Base-by-base conservation (phyloP, 2,797 vertebrate genomes). In the Rhinoraja longicauda region DNA sequence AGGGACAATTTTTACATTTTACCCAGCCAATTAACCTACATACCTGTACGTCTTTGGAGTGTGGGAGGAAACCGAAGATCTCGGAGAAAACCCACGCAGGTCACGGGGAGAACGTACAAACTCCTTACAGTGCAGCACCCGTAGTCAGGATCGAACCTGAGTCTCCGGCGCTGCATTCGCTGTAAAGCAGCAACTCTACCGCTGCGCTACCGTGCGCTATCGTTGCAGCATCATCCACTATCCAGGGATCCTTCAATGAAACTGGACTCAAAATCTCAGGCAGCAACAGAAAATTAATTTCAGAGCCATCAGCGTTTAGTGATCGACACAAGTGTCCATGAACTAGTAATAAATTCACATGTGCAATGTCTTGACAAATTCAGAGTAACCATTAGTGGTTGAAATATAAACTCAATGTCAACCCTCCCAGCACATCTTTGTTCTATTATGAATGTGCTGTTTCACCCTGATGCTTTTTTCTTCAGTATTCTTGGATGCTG, bases 341-440 rank as follows among this genome's bases (percentile, higher is more conserved):
- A 45, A 75, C 73, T 29, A 91, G 15, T 73, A 91, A 29, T n/a
- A 70, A 24, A 4, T 75, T 72, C 36, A 45, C 70, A 75, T 2
- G 53, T 53, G 17, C 70, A 29, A 70, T 64, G 57, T n/a, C 84
- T 64, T 88, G 84, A 88, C 84, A 36, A 88, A 64, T 67, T 64
- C n/a, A 21, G n/a, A 88, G 19, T 9, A 21, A n/a, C 32, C n/a
- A 17, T 64, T 53, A 91, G 39, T 53, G 90, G 32, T 36, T 29
- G 70, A 73, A 73, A 72, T 73, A 53, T 1, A 91, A 88, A 53
- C 90, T 70, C 24, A 19, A 88, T n/a, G 70, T 91, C 67, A 91
- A n/a, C 24, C 26, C 10, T 59, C 84, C 81, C 24, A 84, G 57
- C 59, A 17, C 32, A 8, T 64, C 82, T 62, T n/a, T 88, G 57